Conservation (phyloP, 2,797 vertebrate genomes). For the Platyrinchus mystaceus region DNA sequence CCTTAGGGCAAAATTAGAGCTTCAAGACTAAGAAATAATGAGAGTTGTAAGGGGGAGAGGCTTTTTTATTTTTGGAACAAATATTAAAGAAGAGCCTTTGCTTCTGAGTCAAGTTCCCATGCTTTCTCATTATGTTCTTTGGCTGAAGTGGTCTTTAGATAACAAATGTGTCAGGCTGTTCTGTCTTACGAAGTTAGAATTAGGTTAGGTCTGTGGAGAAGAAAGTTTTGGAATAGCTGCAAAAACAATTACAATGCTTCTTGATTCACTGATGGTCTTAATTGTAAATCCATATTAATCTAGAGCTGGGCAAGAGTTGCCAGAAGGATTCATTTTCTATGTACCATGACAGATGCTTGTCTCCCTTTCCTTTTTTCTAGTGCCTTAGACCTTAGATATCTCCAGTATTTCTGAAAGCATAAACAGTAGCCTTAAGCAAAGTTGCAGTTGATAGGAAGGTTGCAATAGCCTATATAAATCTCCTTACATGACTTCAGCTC, state of each 20-base stretch:
- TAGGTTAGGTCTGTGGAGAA: conserved; percentile 57
- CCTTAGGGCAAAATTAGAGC: conserved; percentile 66
- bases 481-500: conserved; percentile 38
- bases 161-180: conserved; percentile 74
- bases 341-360: conserved; percentile 16
- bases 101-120: conserved; percentile 69
- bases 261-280: conserved; percentile 56
- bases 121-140: conserved; percentile 68
- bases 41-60: conserved; percentile 10
- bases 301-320: conserved; percentile 38
- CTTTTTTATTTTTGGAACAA: conserved; percentile 60
- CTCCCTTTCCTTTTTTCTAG: conserved; percentile 30
- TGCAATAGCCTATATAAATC: conserved; percentile 43
- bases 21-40: conserved; percentile 54
- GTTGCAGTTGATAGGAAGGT: conserved; percentile 32
- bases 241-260: conserved; percentile 47
- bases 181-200: conserved; percentile 61
- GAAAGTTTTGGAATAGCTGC: conserved; percentile 66
- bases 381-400: conserved; percentile 10
- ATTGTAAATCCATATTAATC: conserved; percentile 69
- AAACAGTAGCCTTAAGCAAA: conserved; percentile 52
- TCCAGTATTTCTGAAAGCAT: conserved; percentile 21
- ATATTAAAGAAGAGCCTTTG: conserved; percentile 61
- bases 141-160: conserved; percentile 72
- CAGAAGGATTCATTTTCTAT: conserved; percentile 61